A percentile compares a stretch with the other conserved stretches of the same genome.
These are phyloP conservation scores for Nomada fabriciana DNA, from an alignment of 2,888 invertebrate species.

Conservation along the genomic window DNA sequence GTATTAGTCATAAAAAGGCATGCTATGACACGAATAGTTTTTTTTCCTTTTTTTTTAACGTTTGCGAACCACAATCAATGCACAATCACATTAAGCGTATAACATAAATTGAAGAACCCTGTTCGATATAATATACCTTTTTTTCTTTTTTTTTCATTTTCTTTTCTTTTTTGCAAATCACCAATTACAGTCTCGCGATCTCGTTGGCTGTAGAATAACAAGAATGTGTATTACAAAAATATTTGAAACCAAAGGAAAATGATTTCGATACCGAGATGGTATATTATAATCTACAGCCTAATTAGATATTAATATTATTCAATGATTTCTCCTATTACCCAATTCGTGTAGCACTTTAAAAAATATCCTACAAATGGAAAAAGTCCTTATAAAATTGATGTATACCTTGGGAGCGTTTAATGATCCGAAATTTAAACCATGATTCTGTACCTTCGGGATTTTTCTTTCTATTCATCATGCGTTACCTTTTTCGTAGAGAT, in stretches of 20 bases:
- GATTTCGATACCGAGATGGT: slow-evolving; percentile 48
- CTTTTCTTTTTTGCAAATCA: slow-evolving; percentile 51
- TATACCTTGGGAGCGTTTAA: slow-evolving; percentile 70
- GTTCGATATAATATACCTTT: slow-evolving; percentile 75
- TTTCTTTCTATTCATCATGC: slow-evolving; percentile 24
- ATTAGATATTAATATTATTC: slow-evolving; percentile 50
- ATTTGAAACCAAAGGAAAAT: slow-evolving; percentile 65
- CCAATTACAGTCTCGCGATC: slow-evolving; percentile 73
- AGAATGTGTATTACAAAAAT: slow-evolving; percentile 68
- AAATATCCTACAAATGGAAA: slow-evolving; percentile 78
- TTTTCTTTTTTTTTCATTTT: no score
- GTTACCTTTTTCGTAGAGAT: slow-evolving; percentile 36
- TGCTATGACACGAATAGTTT: slow-evolving; percentile 59
- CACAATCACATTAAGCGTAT: slow-evolving; percentile 68
- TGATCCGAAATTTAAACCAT: slow-evolving; percentile 68
- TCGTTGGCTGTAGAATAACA: slow-evolving; percentile 63
- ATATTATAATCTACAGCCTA: slow-evolving; percentile 45
- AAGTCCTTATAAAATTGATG: slow-evolving; percentile 80
- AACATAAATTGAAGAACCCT: slow-evolving; percentile 76
- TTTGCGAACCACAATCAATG: slow-evolving; percentile 60
- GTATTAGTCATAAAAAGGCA: slow-evolving; percentile 62
- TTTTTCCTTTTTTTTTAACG: no score
- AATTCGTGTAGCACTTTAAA: slow-evolving; percentile 74
- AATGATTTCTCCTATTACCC: slow-evolving; percentile 47
- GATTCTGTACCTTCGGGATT: slow-evolving; percentile 20